Base-by-base conservation (phyloP, 2,888 invertebrate species). In the Axea sp. region DNA sequence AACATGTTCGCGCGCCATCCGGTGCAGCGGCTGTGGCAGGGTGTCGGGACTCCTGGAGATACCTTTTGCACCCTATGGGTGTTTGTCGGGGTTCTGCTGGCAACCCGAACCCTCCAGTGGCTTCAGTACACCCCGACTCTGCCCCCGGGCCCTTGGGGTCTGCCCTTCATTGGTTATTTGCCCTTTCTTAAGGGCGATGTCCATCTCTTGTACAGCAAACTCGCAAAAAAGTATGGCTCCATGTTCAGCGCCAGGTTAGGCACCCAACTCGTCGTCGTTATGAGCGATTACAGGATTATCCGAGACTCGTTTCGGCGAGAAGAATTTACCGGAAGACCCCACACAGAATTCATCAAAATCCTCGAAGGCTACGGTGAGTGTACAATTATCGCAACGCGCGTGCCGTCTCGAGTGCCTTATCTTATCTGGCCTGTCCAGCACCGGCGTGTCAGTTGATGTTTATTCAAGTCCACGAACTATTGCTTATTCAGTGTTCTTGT, bases 71-170 rank as follows among this genome's bases (percentile, higher is more conserved):
- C 80, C 17, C 85, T 92, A 81, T 81, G 90, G 76, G 88, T 89
- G 67, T 89, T 90, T 82, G 77, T 89, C 77, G 86, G 86, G 74
- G 90, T 88, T 78, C 77, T 91, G 79, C 81, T 86, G 22, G 19
- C 83, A 11, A 88, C 88, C 49, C 84, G 88, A 47, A 76, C 79
- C 8, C 19, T 88, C n/a, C 88, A 82, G 86, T 86, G 79, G 85
- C 83, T 80, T 31, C 85, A 59, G 53, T 84, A 77, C 82, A 86
- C 83, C 73, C 84, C 76, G 78, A 88, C 90, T 76, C 88, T 96
- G 78, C 96, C 96, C 0, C 96, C 96, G 0, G 96, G 96, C 1
- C 96, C 96, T 1, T 94, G 94, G 93, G 95, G 96, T 1, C 89
- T 95, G 2, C 96, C 96, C 11, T 89, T 96, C 51, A 90, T 96